These are phyloP conservation scores for Zapus hudsonius DNA, from an alignment of 2,113 vertebrate species.

Conservation along the genomic window DNA sequence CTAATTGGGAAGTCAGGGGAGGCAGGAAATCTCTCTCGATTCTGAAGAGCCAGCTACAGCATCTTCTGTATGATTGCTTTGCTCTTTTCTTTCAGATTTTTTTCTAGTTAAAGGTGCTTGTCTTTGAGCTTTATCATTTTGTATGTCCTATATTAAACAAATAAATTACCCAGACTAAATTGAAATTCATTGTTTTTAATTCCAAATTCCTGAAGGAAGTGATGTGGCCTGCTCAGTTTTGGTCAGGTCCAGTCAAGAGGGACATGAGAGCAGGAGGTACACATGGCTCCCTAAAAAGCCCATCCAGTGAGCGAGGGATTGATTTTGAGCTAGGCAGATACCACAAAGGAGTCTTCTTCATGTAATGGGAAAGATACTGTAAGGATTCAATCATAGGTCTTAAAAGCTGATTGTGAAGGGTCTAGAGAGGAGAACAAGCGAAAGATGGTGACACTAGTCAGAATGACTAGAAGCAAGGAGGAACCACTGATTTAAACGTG, in stretches of 20 bases:
- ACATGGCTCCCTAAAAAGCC: no score
- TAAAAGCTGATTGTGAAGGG: no score
- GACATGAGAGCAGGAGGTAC: no score
- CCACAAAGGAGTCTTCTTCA: no score
- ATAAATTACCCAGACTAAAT: constrained; percentile 8
- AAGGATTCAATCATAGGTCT: no score
- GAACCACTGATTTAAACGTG: neutral
- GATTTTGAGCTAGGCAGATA: no score
- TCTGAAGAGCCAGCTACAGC: neutral
- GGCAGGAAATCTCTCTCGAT: neutral
- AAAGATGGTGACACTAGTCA: neutral
- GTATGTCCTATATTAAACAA: neutral
- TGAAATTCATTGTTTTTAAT: neutral
- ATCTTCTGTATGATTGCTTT: neutral
- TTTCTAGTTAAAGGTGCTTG: neutral
- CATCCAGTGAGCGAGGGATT: no score
- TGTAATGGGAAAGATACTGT: no score
- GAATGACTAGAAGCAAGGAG: no score
- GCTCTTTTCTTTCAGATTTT: neutral
- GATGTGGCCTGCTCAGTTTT: neutral
- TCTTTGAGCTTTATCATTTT: neutral
- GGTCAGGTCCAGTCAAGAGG: no score
- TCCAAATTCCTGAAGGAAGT: neutral
- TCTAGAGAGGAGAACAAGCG: neutral
- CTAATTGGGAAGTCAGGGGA: neutral